phyloP scores from a whole-genome alignment of 64 coral and sea anemone species.

The Montipora sp. region DNA sequence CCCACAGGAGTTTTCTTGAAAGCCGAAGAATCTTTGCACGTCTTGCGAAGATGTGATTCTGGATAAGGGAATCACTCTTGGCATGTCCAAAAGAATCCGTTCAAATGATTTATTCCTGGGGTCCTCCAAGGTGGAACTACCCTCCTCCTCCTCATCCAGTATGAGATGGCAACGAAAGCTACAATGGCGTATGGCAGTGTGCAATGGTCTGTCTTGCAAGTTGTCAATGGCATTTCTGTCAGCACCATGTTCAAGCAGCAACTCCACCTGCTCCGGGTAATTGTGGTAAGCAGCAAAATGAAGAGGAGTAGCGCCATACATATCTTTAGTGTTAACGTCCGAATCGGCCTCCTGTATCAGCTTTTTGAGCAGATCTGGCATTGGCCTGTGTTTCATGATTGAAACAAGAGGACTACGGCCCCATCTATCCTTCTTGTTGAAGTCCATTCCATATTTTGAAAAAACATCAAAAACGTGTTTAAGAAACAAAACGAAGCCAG shows the following conservation, averaged over 20 bases:
- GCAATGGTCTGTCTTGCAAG: conserved; percentile 37
- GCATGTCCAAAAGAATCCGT: conserved; percentile 29
- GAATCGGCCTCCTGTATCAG: background rate
- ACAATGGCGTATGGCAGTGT: conserved; percentile 28
- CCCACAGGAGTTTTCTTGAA: background rate
- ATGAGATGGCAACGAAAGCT: conserved; percentile 12
- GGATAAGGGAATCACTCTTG: conserved; percentile 19
- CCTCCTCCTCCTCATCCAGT: background rate
- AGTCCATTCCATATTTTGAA: conserved; percentile 14
- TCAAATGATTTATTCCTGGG: conserved; percentile 23
- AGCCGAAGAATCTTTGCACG: conserved; percentile 14
- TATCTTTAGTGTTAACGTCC: conserved; percentile 22
- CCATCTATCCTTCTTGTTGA: conserved; percentile 25
- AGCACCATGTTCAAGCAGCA: conserved; percentile 26
- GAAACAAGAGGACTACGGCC: conserved; percentile 39
- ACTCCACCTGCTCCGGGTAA: conserved; percentile 23
- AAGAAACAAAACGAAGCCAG: conserved; percentile 49
- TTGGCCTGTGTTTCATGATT: conserved; percentile 50
- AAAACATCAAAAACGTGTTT: conserved; percentile 37
- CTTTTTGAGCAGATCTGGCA: conserved; percentile 15
- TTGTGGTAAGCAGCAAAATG: conserved; percentile 54
- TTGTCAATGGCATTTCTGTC: conserved; percentile 27
- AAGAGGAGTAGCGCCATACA: conserved; percentile 26
- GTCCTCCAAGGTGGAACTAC: background rate
- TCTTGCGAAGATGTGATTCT: conserved; percentile 34